Percentiles rank a stretch among this genome's conserved stretches.
Evolutionary conservation across 2,113 vertebrate species (phyloP).

Genomic region (Coptodon bakossiorum): DNA sequence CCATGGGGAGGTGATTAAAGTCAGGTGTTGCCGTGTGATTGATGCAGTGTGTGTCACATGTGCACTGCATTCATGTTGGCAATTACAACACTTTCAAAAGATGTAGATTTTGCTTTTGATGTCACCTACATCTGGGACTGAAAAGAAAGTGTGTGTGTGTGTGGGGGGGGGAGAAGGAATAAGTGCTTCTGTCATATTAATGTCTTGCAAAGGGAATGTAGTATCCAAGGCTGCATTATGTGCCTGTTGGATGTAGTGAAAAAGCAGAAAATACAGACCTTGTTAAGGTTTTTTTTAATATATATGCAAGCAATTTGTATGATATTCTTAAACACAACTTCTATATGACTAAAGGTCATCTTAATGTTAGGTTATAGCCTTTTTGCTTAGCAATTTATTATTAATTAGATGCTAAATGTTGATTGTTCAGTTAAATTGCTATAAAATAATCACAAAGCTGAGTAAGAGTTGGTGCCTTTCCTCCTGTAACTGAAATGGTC

Average conservation of each 20-base stretch:
- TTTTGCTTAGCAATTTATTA: background rate
- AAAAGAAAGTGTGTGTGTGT: constrained; percentile 21
- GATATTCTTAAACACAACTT: background rate
- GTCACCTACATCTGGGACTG: constrained; percentile 51
- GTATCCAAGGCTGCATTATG: background rate
- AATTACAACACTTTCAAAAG: constrained; percentile 69
- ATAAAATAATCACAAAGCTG: background rate
- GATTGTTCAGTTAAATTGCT: background rate
- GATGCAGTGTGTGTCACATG: constrained; percentile 56
- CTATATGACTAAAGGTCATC: background rate
- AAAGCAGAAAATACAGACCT: background rate
- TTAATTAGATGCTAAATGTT: background rate
- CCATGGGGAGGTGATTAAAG: constrained; percentile 43
- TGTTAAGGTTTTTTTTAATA: background rate
- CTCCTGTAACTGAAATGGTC: background rate
- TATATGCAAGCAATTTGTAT: background rate
- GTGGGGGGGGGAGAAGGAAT: background rate
- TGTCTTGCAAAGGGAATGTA: background rate
- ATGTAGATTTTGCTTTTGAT: constrained; percentile 63
- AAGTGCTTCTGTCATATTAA: background rate
- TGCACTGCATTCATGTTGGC: constrained; percentile 53
- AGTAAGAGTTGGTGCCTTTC: background rate
- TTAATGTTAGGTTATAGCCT: background rate
- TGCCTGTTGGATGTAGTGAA: background rate
- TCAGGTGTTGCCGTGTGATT: constrained; percentile 46